Conservation (phyloP, 2,797 vertebrate species). For the Notolabrus celidotus region DNA sequence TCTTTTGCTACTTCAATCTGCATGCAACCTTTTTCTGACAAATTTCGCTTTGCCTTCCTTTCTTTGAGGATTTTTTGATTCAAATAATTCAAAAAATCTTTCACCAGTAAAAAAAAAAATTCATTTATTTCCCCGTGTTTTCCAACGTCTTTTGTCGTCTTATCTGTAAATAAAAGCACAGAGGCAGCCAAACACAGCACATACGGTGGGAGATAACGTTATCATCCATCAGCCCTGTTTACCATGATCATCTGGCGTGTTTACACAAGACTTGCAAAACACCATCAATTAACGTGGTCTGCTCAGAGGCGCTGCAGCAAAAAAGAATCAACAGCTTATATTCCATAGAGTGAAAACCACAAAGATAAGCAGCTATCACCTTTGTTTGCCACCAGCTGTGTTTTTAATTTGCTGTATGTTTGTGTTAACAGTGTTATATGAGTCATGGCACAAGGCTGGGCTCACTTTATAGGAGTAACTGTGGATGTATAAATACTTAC, state of each 20-base stretch:
- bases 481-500: not conserved
- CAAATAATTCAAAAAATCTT: not conserved
- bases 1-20: conserved; percentile 20
- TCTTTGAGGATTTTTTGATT: not conserved
- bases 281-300: conserved; percentile 28
- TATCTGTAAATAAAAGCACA: conserved; percentile 23
- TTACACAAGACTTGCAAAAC: conserved; percentile 32
- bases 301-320: not conserved
- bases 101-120: no score
- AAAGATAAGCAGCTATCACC: conserved; percentile 10
- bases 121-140: not conserved
- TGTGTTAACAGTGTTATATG: not conserved
- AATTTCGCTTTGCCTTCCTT: conserved; percentile 6
- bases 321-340: conserved; percentile 16
- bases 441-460: not conserved
- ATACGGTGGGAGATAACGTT: not conserved
- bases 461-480: not conserved
- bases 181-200: conserved; percentile 4
- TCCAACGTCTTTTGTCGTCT: not conserved
- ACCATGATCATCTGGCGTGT: conserved; percentile 30
- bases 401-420: conserved; percentile 1
- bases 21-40: not conserved
- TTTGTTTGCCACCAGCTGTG: conserved; percentile 11
- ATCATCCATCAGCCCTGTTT: conserved; percentile 41
- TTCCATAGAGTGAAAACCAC: not conserved